A percentile compares a stretch with the other conserved stretches of the same genome.
Evolutionary conservation across 2,888 invertebrate genomes (phyloP).

Genomic region (Amitus sp.): DNA sequence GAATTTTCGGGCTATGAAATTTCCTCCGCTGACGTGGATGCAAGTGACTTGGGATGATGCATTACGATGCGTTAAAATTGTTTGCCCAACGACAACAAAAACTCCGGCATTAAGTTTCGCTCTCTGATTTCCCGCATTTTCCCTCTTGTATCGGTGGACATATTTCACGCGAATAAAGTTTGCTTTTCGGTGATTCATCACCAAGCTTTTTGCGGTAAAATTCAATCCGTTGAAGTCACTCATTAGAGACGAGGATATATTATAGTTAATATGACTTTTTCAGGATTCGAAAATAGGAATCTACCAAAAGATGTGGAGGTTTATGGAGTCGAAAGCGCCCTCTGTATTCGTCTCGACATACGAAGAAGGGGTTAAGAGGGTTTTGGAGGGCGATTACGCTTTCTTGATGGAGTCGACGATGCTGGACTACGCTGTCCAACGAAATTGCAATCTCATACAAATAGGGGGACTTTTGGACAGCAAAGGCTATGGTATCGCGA

Average conservation of each 20-base stretch:
- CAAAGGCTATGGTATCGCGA: conserved; percentile 96
- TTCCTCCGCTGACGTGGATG: conserved; percentile 15
- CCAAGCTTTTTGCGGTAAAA: not conserved
- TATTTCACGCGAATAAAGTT: not conserved
- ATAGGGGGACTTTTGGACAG: conserved; percentile 88
- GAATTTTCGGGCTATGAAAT: not conserved
- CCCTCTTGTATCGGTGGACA: not conserved
- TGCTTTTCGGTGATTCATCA: not conserved
- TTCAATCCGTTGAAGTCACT: too few relatives aligned
- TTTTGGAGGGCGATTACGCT: conserved; percentile 91
- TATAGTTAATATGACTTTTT: too few relatives aligned
- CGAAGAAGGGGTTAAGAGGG: conserved; percentile 89
- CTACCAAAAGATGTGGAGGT: conserved; percentile 95
- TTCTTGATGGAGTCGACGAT: conserved; percentile 99
- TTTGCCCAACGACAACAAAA: conserved; percentile 20
- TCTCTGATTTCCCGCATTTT: not conserved
- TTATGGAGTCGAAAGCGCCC: conserved; percentile 84
- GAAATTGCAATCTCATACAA: conserved; percentile 97
- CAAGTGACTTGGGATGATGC: conserved; percentile 26
- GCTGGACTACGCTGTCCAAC: conserved; percentile 94
- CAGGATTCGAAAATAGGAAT: conserved; percentile 90
- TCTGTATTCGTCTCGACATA: conserved; percentile 89
- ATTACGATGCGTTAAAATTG: conserved; percentile 28
- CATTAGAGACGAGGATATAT: too few relatives aligned
- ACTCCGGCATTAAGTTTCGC: not conserved